Percentiles rank a stretch among this genome's conserved stretches.
Evolutionary conservation across 53 echinoderm and acorn worm genomes (phyloP).

Genomic region (Patiria pectinifera): DNA sequence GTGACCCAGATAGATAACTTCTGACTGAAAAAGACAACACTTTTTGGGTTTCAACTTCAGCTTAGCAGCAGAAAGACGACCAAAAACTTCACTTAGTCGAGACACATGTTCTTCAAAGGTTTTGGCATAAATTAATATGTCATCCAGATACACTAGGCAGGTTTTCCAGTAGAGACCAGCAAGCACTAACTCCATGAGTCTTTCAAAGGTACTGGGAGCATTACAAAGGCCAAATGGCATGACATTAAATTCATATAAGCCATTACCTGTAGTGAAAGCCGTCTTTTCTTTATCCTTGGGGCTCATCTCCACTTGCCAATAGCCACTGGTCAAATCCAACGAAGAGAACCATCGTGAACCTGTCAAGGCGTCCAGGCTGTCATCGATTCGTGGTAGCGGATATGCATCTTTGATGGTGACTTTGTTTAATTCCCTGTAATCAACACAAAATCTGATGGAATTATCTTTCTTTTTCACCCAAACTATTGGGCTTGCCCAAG

Average conservation of each 20-base stretch:
- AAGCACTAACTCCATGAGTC: conserved; percentile 50
- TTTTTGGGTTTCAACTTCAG: conserved; percentile 60
- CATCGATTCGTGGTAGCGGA: conserved; percentile 62
- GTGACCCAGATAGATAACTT: conserved; percentile 55
- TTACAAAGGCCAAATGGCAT: conserved; percentile 49
- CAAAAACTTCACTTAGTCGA: conserved; percentile 43
- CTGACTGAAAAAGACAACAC: conserved; percentile 44
- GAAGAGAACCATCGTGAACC: conserved; percentile 57
- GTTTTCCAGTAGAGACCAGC: conserved; percentile 60
- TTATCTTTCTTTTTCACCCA: conserved; percentile 23
- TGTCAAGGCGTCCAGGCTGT: conserved; percentile 56
- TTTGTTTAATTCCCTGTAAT: conserved; percentile 53
- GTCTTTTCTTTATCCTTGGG: conserved; percentile 48
- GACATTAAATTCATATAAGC: conserved; percentile 47
- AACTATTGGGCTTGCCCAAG: conserved; percentile 45
- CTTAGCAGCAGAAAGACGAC: conserved; percentile 8
- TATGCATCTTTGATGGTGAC: conserved; percentile 53
- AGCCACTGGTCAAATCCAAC: conserved; percentile 66
- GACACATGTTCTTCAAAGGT: conserved; percentile 58
- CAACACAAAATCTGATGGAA: conserved; percentile 32
- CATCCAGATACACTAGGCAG: conserved; percentile 23
- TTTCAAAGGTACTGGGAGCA: conserved; percentile 56
- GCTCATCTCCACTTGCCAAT: conserved; percentile 53
- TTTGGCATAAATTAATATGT: conserved; percentile 46
- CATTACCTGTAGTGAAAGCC: conserved; percentile 56